Evolutionary conservation across 2,888 invertebrate genomes (phyloP).

Genomic region (Lithodes maja): DNA sequence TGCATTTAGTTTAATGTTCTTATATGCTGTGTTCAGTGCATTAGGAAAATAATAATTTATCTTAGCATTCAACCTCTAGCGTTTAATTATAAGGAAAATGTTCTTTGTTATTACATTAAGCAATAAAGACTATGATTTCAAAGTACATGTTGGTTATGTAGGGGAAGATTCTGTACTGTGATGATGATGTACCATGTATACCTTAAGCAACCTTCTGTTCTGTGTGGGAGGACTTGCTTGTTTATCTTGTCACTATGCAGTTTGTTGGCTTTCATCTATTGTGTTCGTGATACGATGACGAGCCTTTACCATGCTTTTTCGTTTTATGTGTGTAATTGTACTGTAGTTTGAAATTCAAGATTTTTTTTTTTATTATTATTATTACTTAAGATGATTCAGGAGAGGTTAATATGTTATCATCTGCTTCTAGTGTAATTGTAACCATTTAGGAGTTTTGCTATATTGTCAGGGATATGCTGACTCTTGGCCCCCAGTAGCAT

Average conservation of each 20-base stretch:
- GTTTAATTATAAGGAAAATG: too few species aligned
- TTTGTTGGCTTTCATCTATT: constrained; percentile 22
- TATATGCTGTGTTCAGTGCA: too few species aligned
- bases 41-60: too few species aligned
- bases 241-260: constrained; percentile 1
- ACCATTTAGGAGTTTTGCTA: constrained; percentile 20
- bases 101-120: not conserved
- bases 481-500: constrained; percentile 16
- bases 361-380: not conserved
- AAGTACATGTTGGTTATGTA: not conserved
- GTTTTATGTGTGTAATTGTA: not conserved
- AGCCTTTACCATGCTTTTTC: not conserved
- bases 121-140: not conserved
- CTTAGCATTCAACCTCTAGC: too few species aligned
- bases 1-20: too few species aligned
- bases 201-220: not conserved
- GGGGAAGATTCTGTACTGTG: constrained; percentile 26
- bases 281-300: not conserved
- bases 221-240: constrained; percentile 17
- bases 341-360: not conserved
- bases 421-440: not conserved
- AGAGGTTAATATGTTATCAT: not conserved
- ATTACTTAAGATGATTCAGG: not conserved
- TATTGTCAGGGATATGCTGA: constrained; percentile 23
- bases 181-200: not conserved